phyloP scores from a whole-genome alignment of 2,797 vertebrate species.

The Ataeniobius toweri region DNA sequence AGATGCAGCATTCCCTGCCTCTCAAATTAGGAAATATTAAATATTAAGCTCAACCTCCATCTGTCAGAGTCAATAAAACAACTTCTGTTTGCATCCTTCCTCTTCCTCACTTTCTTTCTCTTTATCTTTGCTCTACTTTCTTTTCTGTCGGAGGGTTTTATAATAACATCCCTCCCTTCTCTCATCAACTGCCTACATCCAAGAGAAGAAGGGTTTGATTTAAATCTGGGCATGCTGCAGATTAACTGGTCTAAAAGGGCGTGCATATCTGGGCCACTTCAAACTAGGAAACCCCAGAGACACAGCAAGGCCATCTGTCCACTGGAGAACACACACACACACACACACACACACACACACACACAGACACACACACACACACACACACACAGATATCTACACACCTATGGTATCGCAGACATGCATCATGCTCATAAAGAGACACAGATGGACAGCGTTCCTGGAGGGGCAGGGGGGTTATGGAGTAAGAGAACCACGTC shows the following conservation, averaged over 20 bases:
- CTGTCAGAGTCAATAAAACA: conserved; percentile 49
- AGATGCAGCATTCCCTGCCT: background rate
- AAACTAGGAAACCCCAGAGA: conserved; percentile 39
- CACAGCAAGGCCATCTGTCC: conserved; percentile 53
- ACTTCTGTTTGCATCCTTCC: conserved; percentile 16
- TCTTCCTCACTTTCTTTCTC: conserved; percentile 3
- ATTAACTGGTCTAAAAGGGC: conserved; percentile 59
- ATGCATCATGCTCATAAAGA: conserved; percentile 1
- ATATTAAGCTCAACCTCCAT: conserved; percentile 51
- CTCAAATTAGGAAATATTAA: conserved; percentile 15
- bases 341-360: background rate
- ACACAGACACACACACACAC: background rate
- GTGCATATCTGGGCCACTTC: conserved; percentile 49
- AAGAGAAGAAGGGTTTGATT: conserved; percentile 21
- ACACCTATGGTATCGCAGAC: background rate
- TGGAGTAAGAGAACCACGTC: conserved; percentile 15
- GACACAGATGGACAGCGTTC: conserved; percentile 19
- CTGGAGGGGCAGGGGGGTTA: background rate
- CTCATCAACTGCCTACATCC: background rate
- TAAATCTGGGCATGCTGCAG: conserved; percentile 35
- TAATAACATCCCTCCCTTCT: conserved; percentile 1
- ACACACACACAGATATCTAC: background rate
- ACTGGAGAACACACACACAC: conserved; percentile 14
- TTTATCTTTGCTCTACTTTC: conserved; percentile 2
- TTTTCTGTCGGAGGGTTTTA: conserved; percentile 29